A percentile compares a stretch with the other conserved stretches of the same genome.
Evolutionary conservation across 1,140 invertebrate genomes (phyloP).

Genomic region (Liolophura sinensis): DNA sequence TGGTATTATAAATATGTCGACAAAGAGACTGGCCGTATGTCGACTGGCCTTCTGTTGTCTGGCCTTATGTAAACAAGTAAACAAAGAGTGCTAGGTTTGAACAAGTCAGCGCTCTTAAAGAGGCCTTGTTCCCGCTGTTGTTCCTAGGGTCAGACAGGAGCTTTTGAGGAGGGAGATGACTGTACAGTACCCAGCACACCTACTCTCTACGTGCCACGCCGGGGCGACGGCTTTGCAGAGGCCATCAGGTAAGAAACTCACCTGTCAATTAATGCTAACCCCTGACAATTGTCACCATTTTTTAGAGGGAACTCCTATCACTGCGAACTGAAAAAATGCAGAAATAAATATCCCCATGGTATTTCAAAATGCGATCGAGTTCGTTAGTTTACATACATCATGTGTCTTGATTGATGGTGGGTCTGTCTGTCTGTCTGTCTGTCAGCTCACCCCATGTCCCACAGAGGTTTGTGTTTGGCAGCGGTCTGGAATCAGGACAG

Average conservation of each 20-base stretch:
- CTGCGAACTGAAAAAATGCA: too few relatives aligned
- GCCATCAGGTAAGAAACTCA: conserved; percentile 65
- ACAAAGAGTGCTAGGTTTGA: not conserved
- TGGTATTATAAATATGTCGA: too few relatives aligned
- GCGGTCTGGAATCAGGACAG: conserved; percentile 52
- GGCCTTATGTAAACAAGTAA: too few relatives aligned
- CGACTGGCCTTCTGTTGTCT: too few relatives aligned
- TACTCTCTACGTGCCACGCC: conserved; percentile 79
- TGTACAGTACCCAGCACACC: conserved; percentile 90
- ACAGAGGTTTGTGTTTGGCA: conserved; percentile 74
- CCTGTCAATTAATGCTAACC: not conserved
- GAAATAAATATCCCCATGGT: too few relatives aligned
- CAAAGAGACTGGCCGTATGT: too few relatives aligned
- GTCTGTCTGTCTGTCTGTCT: conserved; percentile 1
- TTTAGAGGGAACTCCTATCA: too few relatives aligned
- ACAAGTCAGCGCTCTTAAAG: not conserved
- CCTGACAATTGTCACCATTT: too few relatives aligned
- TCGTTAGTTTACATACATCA: too few relatives aligned
- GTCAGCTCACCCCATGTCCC: conserved; percentile 80
- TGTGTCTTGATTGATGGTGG: not conserved
- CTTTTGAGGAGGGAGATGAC: conserved; percentile 77
- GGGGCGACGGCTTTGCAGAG: conserved; percentile 88
- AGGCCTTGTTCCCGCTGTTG: not conserved
- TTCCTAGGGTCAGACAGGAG: conserved; percentile 40
- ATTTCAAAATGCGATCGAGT: too few relatives aligned